Evolutionary conservation across 2,797 vertebrate genomes (phyloP).

Genomic region (Staurois parvus): DNA sequence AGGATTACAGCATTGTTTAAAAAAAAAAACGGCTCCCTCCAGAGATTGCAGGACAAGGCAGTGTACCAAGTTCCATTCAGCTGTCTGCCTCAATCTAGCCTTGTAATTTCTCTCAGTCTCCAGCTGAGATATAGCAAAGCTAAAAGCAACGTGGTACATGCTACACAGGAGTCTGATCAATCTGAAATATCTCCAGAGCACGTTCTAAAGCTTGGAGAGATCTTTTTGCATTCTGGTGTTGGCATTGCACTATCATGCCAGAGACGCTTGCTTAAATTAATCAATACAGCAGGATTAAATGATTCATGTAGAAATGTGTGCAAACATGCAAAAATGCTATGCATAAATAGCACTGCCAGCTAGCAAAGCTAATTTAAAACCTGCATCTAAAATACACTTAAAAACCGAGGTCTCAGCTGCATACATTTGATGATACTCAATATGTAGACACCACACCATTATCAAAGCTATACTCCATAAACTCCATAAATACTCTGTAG

Average conservation of each 20-base stretch:
- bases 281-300: background rate
- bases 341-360: too few relatives aligned
- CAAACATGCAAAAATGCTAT: background rate
- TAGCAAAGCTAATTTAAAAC: too few relatives aligned
- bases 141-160: background rate
- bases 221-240: background rate
- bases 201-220: background rate
- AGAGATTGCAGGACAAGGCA: background rate
- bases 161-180: conserved; percentile 15
- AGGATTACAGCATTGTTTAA: too few relatives aligned
- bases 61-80: background rate
- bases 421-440: too few relatives aligned
- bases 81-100: too few relatives aligned
- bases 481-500: too few relatives aligned
- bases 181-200: background rate
- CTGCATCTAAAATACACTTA: too few relatives aligned
- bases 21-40: too few relatives aligned
- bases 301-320: background rate
- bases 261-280: background rate
- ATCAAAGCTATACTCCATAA: too few relatives aligned
- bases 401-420: too few relatives aligned
- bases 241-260: background rate
- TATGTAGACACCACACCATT: too few relatives aligned
- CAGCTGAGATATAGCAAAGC: background rate
- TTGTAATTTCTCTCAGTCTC: background rate